phyloP scores from a whole-genome alignment of 2,113 vertebrate species.

The Phrynosoma platyrhinos region DNA sequence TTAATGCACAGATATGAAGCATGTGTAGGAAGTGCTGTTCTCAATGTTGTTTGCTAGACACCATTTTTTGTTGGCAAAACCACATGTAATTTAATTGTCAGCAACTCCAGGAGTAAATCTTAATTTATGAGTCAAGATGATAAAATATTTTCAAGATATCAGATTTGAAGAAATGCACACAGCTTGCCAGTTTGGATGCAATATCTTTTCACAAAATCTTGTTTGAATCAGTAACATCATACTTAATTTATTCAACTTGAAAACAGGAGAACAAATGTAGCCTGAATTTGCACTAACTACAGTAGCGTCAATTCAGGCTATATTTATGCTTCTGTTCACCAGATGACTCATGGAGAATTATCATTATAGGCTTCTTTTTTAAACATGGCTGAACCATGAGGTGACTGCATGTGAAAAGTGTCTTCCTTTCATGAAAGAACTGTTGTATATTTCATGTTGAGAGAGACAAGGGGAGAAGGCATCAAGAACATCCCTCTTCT shows the following conservation, averaged over 20 bases:
- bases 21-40: constrained; percentile 38
- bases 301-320: constrained; percentile 27
- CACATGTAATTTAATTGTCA: constrained; percentile 44
- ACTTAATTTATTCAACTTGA: constrained; percentile 48
- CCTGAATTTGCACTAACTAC: constrained; percentile 60
- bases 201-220: constrained; percentile 34
- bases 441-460: neutral
- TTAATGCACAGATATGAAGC: constrained; percentile 56
- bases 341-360: constrained; percentile 46
- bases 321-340: constrained; percentile 58
- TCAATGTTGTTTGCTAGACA: constrained; percentile 46
- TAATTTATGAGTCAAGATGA: constrained; percentile 31
- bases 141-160: constrained; percentile 32
- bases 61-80: constrained; percentile 26
- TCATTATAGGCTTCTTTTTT: neutral
- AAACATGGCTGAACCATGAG: neutral
- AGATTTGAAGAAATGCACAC: neutral
- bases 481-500: neutral
- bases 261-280: constrained; percentile 51
- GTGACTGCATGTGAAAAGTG: neutral
- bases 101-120: constrained; percentile 4
- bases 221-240: constrained; percentile 58
- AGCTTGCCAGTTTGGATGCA: constrained; percentile 24
- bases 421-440: neutral
- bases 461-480: neutral